These are phyloP conservation scores for Monodelphis domestica DNA, from an alignment of 2,797 vertebrate genomes.

Conservation along the genomic window DNA sequence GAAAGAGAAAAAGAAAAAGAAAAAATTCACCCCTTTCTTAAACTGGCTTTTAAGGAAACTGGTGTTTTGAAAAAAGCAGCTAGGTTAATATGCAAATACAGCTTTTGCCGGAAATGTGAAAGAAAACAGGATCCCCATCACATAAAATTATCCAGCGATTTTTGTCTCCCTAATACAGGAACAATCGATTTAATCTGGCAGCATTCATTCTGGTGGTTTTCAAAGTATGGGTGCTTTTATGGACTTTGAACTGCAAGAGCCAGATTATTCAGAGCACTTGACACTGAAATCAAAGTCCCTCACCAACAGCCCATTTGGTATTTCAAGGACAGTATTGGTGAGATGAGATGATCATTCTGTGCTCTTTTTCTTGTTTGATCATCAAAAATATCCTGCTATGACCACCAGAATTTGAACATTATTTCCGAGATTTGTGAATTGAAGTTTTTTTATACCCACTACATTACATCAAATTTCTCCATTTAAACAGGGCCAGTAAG, in stretches of 20 bases:
- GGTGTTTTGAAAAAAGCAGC: constrained; percentile 32
- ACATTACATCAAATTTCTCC: neutral
- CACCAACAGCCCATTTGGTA: neutral
- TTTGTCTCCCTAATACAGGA: neutral
- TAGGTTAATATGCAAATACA: constrained; percentile 10
- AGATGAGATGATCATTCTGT: too few species aligned
- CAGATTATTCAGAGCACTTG: neutral
- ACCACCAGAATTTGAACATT: neutral
- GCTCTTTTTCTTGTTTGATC: neutral
- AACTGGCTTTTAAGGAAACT: neutral
- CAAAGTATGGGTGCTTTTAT: neutral
- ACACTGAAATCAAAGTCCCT: constrained; percentile 6
- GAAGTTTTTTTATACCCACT: neutral
- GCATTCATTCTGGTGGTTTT: constrained; percentile 57
- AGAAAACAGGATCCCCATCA: constrained; percentile 40
- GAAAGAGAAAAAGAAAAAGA: neutral
- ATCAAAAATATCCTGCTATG: neutral
- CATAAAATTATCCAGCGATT: neutral
- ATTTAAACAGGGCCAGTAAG: neutral
- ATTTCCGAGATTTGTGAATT: neutral
- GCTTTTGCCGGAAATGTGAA: constrained; percentile 48
- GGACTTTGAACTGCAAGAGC: neutral
- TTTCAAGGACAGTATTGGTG: neutral
- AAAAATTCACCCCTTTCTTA: neutral
- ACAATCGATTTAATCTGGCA: constrained; percentile 39